A percentile compares a stretch with the other conserved stretches of the same genome.
phyloP scores from a whole-genome alignment of 2,797 vertebrate species.

The Squalus acanthias region DNA sequence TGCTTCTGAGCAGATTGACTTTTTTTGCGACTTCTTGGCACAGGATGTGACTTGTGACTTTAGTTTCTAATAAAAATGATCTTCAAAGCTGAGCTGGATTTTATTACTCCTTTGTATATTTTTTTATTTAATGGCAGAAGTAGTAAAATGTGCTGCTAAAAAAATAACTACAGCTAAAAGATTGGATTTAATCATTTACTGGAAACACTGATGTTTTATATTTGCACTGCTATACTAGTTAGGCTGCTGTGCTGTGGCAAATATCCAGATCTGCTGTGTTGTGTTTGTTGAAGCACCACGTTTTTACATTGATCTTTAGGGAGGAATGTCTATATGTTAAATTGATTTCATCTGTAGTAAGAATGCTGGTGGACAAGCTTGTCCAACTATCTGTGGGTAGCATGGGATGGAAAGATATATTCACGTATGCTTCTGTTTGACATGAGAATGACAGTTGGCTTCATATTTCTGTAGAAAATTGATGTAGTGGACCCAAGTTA shows the following conservation, averaged over 20 bases:
- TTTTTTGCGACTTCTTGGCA: conserved; percentile 25
- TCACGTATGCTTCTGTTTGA: conserved; percentile 15
- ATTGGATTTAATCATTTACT: conserved; percentile 19
- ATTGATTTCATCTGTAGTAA: background rate
- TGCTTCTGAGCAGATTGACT: conserved; percentile 12
- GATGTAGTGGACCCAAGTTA: background rate
- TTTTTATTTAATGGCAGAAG: conserved; percentile 16
- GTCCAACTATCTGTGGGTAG: background rate
- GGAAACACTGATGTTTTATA: background rate
- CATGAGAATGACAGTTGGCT: background rate
- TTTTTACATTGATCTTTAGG: background rate
- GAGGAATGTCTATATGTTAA: conserved; percentile 5
- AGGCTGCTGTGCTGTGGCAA: background rate
- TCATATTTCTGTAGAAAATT: background rate
- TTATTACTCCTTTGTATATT: conserved; percentile 19
- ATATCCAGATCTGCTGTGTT: background rate
- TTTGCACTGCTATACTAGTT: background rate
- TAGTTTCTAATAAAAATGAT: conserved; percentile 29
- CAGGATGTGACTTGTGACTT: conserved; percentile 27
- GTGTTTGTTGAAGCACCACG: background rate
- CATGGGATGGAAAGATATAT: background rate
- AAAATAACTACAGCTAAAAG: background rate
- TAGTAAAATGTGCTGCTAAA: conserved; percentile 18
- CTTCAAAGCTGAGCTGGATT: conserved; percentile 15
- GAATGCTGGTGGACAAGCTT: background rate